These are phyloP conservation scores for Plecturocebus donacophilus DNA, from an alignment of 2,113 vertebrate species.

Conservation along the genomic window DNA sequence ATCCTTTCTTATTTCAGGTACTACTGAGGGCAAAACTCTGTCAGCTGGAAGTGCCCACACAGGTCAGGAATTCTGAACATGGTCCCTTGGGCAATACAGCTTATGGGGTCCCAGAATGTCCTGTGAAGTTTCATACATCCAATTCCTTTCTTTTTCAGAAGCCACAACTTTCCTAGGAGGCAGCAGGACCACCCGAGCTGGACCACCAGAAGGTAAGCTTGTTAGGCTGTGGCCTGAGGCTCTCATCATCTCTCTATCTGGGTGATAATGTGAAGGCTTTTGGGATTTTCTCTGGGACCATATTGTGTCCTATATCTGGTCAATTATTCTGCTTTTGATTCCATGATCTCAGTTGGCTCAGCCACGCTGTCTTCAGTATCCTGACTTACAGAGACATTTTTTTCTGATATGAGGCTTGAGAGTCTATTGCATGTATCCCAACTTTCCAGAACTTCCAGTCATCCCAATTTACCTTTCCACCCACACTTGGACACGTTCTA, in stretches of 20 bases:
- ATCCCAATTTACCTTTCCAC: not conserved
- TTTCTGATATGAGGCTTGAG: not conserved
- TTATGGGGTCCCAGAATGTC: not conserved
- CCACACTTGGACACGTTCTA: not conserved
- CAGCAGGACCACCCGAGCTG: not conserved
- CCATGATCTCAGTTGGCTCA: not conserved
- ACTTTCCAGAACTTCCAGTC: not conserved
- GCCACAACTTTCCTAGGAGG: not conserved
- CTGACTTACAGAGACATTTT: not conserved
- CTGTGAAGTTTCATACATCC: not conserved
- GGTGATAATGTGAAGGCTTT: not conserved
- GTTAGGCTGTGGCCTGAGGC: not conserved
- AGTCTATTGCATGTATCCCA: not conserved
- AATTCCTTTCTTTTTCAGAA: not conserved
- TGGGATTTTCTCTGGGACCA: not conserved
- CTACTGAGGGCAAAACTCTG: not conserved
- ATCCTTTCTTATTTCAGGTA: not conserved
- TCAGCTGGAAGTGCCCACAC: not conserved
- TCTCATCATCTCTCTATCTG: not conserved
- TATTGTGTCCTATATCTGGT: not conserved
- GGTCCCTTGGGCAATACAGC: not conserved
- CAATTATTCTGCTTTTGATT: not conserved
- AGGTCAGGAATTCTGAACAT: not conserved
- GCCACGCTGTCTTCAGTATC: not conserved
- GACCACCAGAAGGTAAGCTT: not conserved